Evolutionary conservation across 2,888 invertebrate genomes (phyloP).

Genomic region (Rutpela maculata): DNA sequence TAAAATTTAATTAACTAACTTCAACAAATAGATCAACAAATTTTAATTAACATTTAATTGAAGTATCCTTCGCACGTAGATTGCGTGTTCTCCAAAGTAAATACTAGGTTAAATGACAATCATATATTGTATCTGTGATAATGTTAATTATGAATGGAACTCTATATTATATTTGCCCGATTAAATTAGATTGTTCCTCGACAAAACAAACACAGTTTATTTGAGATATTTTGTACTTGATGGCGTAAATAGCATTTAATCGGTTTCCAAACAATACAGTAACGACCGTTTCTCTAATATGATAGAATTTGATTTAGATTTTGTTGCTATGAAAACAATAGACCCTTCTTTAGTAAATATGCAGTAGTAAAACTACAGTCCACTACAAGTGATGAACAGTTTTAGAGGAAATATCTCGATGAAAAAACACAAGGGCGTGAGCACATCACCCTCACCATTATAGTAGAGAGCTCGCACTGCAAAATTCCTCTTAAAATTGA

Average conservation of each 20-base stretch:
- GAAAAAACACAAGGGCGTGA: too few relatives aligned
- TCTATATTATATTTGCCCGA: conserved; percentile 51
- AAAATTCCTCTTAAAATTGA: too few relatives aligned
- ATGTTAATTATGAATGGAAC: conserved; percentile 53
- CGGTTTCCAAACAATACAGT: conserved; percentile 19
- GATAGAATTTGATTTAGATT: neutral
- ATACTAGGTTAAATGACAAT: conserved; percentile 59
- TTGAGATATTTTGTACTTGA: conserved; percentile 42
- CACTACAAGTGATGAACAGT: too few relatives aligned
- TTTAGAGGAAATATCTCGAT: too few relatives aligned
- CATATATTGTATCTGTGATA: conserved; percentile 56
- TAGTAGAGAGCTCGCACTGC: too few relatives aligned
- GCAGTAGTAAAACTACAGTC: neutral
- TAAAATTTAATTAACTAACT: conserved; percentile 60
- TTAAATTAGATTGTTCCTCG: conserved; percentile 49
- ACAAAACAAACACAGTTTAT: conserved; percentile 37
- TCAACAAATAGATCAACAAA: conserved; percentile 57
- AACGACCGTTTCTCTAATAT: conserved; percentile 19
- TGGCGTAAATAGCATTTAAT: conserved; percentile 34
- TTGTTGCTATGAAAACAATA: conserved; percentile 14
- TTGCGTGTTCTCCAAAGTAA: conserved; percentile 55
- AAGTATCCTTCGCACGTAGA: conserved; percentile 57
- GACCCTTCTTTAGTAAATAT: neutral
- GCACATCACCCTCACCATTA: too few relatives aligned
- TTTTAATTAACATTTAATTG: conserved; percentile 59